A percentile compares a stretch with the other conserved stretches of the same genome.
phyloP scores from a whole-genome alignment of 1,140 invertebrate species.

The Cherax quadricarinatus region DNA sequence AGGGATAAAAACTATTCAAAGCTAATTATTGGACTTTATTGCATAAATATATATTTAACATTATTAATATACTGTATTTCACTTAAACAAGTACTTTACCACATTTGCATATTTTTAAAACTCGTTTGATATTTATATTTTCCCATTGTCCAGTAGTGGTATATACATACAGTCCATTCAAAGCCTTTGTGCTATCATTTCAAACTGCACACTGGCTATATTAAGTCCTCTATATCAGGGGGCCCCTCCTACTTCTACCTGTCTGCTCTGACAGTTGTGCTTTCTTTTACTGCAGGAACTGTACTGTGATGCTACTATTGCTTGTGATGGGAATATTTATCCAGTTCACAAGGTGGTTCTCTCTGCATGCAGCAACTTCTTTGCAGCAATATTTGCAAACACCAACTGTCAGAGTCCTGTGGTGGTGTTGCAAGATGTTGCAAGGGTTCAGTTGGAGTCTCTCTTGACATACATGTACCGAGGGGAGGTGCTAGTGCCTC shows the following conservation, averaged over 20 bases:
- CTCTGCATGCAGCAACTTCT: conserved; percentile 49
- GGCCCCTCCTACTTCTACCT: not conserved
- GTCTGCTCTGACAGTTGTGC: not conserved
- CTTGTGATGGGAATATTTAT: conserved; percentile 37
- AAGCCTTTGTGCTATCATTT: not conserved
- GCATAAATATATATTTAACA: too few species aligned
- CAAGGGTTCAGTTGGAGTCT: not conserved
- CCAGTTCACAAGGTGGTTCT: conserved; percentile 46
- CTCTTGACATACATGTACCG: conserved; percentile 42
- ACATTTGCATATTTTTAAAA: too few species aligned
- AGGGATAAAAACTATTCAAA: too few species aligned
- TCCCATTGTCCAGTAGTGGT: too few species aligned
- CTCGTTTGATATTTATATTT: too few species aligned
- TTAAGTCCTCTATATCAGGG: not conserved
- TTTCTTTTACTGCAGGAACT: conserved; percentile 34
- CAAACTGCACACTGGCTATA: conserved; percentile 5
- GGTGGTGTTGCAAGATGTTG: conserved; percentile 47
- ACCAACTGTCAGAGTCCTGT: conserved; percentile 42
- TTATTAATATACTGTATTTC: too few species aligned
- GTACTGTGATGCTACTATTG: conserved; percentile 56
- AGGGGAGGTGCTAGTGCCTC: conserved; percentile 17
- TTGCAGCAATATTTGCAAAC: conserved; percentile 32
- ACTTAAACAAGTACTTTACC: too few species aligned
- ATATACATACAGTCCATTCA: not conserved
- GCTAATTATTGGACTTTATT: too few species aligned